Conservation (phyloP, 2,113 vertebrate genomes). For the Myrmecophaga tridactyla region DNA sequence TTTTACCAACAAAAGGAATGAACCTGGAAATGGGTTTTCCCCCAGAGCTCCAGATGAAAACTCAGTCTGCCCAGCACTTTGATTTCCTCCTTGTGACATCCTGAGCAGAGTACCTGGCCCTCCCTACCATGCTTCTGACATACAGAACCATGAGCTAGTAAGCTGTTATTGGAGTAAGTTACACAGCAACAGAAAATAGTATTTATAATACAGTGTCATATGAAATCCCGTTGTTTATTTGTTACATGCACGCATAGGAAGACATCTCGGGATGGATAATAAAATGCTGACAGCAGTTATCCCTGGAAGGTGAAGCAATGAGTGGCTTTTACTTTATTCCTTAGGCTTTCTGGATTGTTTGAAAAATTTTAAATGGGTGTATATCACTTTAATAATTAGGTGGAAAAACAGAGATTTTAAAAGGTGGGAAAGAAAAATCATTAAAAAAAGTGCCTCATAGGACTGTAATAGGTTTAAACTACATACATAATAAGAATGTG, state of each 20-base stretch:
- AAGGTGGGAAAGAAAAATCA: conserved; percentile 22
- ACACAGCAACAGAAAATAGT: background rate
- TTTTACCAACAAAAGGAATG: background rate
- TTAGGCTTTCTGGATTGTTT: background rate
- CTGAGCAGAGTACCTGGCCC: background rate
- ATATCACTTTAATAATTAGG: background rate
- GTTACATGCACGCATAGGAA: background rate
- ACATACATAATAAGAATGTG: background rate
- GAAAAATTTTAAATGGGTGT: background rate
- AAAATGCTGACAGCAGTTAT: background rate
- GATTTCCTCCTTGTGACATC: background rate
- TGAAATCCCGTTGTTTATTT: background rate
- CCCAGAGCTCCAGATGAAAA: background rate
- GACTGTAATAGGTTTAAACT: background rate
- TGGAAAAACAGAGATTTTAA: background rate
- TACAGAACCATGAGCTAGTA: no score
- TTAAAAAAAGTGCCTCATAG: background rate
- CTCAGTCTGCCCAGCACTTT: background rate
- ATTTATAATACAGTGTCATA: background rate
- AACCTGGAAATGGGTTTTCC: background rate
- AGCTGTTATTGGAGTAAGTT: background rate
- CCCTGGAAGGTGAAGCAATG: background rate
- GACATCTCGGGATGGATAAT: background rate
- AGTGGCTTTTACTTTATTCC: background rate
- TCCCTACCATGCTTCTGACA: no score